Evolutionary conservation across 1,140 invertebrate genomes (phyloP), one percentile per base, ranked within the genome.

Genomic region (Drosophila hydei): DNA sequence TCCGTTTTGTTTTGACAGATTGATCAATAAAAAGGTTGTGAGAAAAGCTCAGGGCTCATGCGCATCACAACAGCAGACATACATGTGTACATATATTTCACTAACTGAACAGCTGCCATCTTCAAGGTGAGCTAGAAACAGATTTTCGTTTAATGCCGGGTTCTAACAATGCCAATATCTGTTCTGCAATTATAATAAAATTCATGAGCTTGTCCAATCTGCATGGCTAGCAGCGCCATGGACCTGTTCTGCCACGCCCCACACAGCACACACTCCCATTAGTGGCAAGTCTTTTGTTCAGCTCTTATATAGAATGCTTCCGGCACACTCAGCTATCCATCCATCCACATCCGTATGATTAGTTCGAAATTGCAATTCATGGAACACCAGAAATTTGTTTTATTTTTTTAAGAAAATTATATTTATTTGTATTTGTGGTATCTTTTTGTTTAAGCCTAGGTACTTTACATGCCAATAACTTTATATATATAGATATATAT

Each of bases 1-100:
- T 88, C 75, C 81, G 75, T 75, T 87, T 81, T 71, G 16, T 42
- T 78, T 21, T 70, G 56, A 83, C 52, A 69, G 71, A 87, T 78
- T 72, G 83, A 77, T 67, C 77, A 65, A 81, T 78, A 77, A 88
- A 88, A 75, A 89, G 81, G 77, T 61, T 72, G 36, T 73, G 61
- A 73, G 79, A 59, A 64, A 56, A 52, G 33, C 52, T 58, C 61
- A 72, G 56, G 58, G 60, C 64, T 76, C 51, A 47, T 56, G 21
- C 54, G 36, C 18, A 38, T 56, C 54, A 56, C 23, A 56, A 33
- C 30, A 33, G 38, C 36, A n/a, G 3, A 0, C 7, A 4, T 40
- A 40, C 4, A 40, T 16, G 5, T 12, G 21, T 40, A 42, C 12
- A 38, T 14, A 21, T 45, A 2, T 2, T 50, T 54, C 40, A 72